Evolutionary conservation across 2,797 vertebrate species (phyloP).

Genomic region (Sarcophilus harrisii): DNA sequence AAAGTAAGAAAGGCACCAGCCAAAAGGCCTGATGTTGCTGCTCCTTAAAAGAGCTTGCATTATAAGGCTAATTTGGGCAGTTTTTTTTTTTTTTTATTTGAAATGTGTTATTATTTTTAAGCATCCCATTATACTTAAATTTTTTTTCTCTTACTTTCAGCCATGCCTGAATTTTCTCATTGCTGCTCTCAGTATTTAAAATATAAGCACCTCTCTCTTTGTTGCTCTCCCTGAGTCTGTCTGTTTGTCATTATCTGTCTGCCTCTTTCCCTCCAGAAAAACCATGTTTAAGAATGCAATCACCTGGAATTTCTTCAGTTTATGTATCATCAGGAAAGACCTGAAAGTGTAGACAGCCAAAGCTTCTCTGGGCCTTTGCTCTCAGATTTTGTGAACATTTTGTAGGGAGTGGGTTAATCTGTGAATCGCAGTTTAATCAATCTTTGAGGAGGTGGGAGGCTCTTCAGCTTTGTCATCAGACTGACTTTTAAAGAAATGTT

Average conservation of each 20-base stretch:
- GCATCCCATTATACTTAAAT: not conserved
- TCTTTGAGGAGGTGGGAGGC: not conserved
- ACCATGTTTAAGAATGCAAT: not conserved
- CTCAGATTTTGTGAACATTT: not conserved
- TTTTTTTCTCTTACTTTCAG: not conserved
- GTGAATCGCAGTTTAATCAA: constrained; percentile 6
- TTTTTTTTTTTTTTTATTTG: not conserved
- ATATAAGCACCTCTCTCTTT: not conserved
- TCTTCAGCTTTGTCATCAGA: constrained; percentile 24
- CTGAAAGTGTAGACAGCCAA: not conserved
- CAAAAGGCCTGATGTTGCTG: not conserved
- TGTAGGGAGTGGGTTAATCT: not conserved
- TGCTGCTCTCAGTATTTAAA: constrained; percentile 23
- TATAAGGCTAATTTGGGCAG: not conserved
- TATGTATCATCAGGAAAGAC: constrained; percentile 6
- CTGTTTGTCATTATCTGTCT: constrained; percentile 12
- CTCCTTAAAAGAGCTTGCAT: not conserved
- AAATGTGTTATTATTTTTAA: not conserved
- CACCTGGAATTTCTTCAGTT: not conserved
- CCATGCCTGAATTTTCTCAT: not conserved
- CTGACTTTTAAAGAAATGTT: constrained; percentile 14
- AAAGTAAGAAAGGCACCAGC: not conserved
- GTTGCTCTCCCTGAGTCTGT: not conserved
- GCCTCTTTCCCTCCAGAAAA: not conserved
- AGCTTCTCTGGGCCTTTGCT: constrained; percentile 1